A percentile compares a stretch with the other conserved stretches of the same genome.
phyloP scores from a whole-genome alignment of 2,113 vertebrate genomes.

The Taurulus bubalis region DNA sequence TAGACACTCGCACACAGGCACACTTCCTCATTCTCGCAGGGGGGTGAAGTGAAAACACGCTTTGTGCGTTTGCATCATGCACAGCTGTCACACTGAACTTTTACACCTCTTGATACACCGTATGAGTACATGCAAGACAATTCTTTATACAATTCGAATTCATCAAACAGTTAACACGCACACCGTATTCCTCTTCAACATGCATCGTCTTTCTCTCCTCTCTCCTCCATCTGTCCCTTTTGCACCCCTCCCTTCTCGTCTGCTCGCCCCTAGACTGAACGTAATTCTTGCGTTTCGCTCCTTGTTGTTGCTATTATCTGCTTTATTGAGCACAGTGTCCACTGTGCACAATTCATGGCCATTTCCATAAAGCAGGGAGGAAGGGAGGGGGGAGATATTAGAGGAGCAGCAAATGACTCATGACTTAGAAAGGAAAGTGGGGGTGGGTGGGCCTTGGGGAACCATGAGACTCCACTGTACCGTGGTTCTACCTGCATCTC shows the following conservation, averaged over 20 bases:
- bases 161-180: neutral
- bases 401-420: slow-evolving; percentile 94
- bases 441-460: slow-evolving; percentile 64
- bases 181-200: neutral
- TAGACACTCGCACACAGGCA: neutral
- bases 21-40: slow-evolving; percentile 53
- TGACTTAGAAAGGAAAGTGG: slow-evolving; percentile 73
- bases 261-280: slow-evolving; percentile 39
- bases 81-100: neutral
- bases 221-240: neutral
- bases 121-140: neutral
- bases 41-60: slow-evolving; percentile 38
- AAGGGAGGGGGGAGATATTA: slow-evolving; percentile 83
- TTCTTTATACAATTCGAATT: neutral
- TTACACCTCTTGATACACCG: neutral
- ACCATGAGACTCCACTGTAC: slow-evolving; percentile 85
- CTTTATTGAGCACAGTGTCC: slow-evolving; percentile 88
- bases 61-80: slow-evolving; percentile 1
- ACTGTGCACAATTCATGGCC: slow-evolving; percentile 85
- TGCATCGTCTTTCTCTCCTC: neutral
- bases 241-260: neutral
- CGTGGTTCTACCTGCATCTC: slow-evolving; percentile 80
- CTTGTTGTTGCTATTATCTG: slow-evolving; percentile 81
- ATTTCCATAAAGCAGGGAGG: slow-evolving; percentile 88
- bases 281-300: slow-evolving; percentile 57